Evolutionary conservation across 2,113 vertebrate species (phyloP).

Genomic region (Pampusana beccarii): DNA sequence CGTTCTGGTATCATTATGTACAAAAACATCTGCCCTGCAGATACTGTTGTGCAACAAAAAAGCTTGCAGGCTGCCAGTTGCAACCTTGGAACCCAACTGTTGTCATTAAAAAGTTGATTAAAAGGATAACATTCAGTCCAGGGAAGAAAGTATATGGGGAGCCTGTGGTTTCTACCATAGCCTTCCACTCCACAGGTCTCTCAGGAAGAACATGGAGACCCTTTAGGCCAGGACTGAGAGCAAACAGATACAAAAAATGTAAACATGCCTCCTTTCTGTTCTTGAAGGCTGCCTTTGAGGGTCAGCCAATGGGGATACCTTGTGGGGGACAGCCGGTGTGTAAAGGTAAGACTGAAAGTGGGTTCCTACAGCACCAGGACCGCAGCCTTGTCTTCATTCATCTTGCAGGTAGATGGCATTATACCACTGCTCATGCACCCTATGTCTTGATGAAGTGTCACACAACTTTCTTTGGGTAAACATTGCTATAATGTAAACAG

Average conservation of each 20-base stretch:
- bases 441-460: not conserved
- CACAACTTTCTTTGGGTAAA: not conserved
- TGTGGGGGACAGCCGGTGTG: accelerated
- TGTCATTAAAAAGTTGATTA: conserved; percentile 6
- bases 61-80: not conserved
- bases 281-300: not conserved
- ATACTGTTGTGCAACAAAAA: conserved; percentile 4
- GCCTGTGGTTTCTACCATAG: not conserved
- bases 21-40: conserved; percentile 45
- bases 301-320: accelerated
- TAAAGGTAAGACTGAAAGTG: not conserved
- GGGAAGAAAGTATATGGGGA: not conserved
- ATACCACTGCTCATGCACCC: not conserved
- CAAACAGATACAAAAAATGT: not conserved
- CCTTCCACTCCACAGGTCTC: not conserved
- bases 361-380: not conserved
- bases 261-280: not conserved
- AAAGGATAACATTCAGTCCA: not conserved
- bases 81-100: not conserved
- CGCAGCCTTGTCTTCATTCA: not conserved
- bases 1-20: not conserved
- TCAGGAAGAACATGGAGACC: not conserved
- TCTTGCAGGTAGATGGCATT: not conserved
- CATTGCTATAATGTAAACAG: not conserved
- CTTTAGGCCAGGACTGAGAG: not conserved